Evolutionary conservation across 2,888 invertebrate species (phyloP).

Genomic region (Cotesia congregata): DNA sequence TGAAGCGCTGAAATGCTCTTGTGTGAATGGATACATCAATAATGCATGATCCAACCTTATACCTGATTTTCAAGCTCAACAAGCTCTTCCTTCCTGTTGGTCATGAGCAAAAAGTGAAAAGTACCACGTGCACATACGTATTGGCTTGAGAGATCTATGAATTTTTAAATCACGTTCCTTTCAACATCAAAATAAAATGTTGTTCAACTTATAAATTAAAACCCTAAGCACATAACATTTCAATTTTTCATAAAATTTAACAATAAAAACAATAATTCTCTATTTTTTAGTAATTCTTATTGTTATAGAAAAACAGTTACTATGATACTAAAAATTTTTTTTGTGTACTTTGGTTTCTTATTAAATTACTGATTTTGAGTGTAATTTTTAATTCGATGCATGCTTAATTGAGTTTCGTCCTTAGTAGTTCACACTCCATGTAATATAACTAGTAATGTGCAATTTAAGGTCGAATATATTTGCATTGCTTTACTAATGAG

Average conservation of each 20-base stretch:
- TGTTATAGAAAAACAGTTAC: too few species aligned
- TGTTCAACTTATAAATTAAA: background rate
- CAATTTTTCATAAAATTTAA: background rate
- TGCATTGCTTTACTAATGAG: too few species aligned
- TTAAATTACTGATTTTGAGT: too few species aligned
- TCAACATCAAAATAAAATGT: constrained; percentile 23
- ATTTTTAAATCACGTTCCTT: constrained; percentile 42
- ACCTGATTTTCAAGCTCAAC: constrained; percentile 60
- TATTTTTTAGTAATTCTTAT: too few species aligned
- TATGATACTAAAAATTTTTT: too few species aligned
- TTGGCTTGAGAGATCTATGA: constrained; percentile 34
- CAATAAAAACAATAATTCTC: background rate
- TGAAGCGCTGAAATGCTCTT: constrained; percentile 45
- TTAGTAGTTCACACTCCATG: too few species aligned
- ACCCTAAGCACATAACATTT: background rate
- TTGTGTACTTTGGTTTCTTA: too few species aligned
- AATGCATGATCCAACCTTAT: constrained; percentile 60
- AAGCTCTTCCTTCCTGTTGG: constrained; percentile 28
- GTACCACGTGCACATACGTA: constrained; percentile 22
- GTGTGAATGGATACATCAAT: constrained; percentile 59
- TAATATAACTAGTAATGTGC: too few species aligned
- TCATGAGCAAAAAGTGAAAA: constrained; percentile 9
- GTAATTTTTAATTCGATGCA: too few species aligned
- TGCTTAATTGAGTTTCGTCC: too few species aligned
- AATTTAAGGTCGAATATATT: too few species aligned